Percentiles rank a stretch among this genome's conserved stretches.
phyloP scores from a whole-genome alignment of 2,113 vertebrate species.

The Anolis carolinensis region DNA sequence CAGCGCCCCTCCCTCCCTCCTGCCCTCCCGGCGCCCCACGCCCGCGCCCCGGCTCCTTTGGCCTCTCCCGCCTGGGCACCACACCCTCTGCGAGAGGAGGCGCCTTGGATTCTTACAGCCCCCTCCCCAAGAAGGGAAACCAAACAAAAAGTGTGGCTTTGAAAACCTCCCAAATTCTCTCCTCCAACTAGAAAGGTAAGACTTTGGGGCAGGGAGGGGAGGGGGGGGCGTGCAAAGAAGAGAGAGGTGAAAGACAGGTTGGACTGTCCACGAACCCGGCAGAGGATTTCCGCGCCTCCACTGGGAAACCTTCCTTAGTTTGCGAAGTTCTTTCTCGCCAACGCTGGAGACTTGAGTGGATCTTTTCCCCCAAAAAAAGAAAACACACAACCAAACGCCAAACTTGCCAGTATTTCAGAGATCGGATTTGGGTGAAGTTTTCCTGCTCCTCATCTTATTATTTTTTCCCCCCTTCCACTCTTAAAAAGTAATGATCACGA shows the following conservation, averaged over 20 bases:
- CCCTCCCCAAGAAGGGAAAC: constrained; percentile 59
- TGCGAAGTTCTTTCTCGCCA: constrained; percentile 57
- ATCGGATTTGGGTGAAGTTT: neutral
- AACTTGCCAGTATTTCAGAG: neutral
- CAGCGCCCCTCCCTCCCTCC: constrained; percentile 30
- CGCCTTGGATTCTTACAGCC: constrained; percentile 1
- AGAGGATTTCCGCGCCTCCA: constrained; percentile 19
- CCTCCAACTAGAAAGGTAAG: constrained; percentile 67
- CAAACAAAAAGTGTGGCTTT: constrained; percentile 4
- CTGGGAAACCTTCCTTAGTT: constrained; percentile 27
- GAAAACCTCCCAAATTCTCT: constrained; percentile 38
- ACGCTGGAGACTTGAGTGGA: constrained; percentile 48
- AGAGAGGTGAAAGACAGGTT: neutral
- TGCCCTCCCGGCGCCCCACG: constrained; percentile 42
- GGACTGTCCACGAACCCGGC: constrained; percentile 25
- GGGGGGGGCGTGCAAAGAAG: neutral
- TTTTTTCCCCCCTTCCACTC: neutral
- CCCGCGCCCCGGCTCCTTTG: constrained; percentile 43
- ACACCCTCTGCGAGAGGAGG: constrained; percentile 33
- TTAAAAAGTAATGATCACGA: constrained; percentile 19
- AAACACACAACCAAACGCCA: constrained; percentile 1
- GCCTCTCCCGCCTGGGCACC: constrained; percentile 34
- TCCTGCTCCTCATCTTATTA: neutral
- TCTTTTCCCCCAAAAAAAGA: neutral
- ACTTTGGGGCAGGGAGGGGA: neutral